A percentile compares a stretch with the other conserved stretches of the same genome.
Conservation (phyloP, 2,113 vertebrate species). For the Saccopteryx leptura region DNA sequence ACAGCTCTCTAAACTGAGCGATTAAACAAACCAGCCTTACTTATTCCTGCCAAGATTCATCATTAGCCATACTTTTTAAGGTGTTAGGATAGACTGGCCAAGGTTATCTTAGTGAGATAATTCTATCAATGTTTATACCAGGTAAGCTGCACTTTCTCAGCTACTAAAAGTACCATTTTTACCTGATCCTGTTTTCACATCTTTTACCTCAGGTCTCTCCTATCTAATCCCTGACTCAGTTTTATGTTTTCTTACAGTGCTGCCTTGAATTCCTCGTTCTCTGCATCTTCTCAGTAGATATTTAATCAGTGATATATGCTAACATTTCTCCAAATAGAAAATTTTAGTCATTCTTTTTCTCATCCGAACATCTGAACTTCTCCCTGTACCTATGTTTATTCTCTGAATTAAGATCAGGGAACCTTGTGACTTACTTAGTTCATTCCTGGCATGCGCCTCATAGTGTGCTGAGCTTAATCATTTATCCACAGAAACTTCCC, state of each 20-base stretch:
- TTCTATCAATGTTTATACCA: neutral
- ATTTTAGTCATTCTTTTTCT: slow-evolving; percentile 16
- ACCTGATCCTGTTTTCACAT: neutral
- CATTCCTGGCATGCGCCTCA: neutral
- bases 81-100: neutral
- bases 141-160: neutral
- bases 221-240: neutral
- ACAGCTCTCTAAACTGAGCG: neutral
- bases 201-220: neutral
- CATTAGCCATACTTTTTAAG: neutral
- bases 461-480: neutral
- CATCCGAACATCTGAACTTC: neutral
- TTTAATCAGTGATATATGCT: neutral
- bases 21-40: neutral
- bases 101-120: neutral
- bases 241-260: neutral
- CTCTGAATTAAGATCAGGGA: slow-evolving; percentile 7
- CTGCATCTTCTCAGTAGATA: neutral
- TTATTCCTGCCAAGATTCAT: neutral
- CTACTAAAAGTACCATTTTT: neutral
- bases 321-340: slow-evolving; percentile 8
- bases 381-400: neutral
- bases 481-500: neutral
- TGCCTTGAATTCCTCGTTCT: neutral
- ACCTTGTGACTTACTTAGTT: slow-evolving; percentile 15